Evolutionary conservation across 2,888 invertebrate genomes (phyloP), one percentile per base, ranked within the genome.

Genomic region (Chrysomela aeneicollis): DNA sequence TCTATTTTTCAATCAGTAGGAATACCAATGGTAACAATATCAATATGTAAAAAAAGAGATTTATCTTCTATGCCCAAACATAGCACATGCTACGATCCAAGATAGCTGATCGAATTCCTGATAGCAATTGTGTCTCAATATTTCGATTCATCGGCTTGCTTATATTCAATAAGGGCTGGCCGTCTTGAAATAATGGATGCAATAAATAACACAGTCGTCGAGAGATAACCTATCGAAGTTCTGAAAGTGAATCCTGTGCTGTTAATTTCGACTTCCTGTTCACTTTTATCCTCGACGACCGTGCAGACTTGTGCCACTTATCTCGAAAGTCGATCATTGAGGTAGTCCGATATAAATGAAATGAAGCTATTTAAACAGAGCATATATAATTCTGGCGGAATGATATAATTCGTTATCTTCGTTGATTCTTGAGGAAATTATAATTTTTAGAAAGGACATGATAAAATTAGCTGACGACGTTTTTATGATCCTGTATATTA

Each of bases 191-290:
- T 57, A 62, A 57, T 37, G 18, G 49, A 53, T 15, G 37, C 42
- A 62, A 62, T 62, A 62, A 62, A 62, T 62, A 54, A 62, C 30
- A 30, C 35, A 21, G 49, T 51, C 59, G 50, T 32, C 50, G 42
- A 32, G 12, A 59, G 59, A 59, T 59, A 37, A 15, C 51, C 51
- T 51, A 59, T 59, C 59, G 32, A 35, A 8, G 32, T 35, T 35
- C 32, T 10, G 32, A 35, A 35, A 8, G 32, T 35, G 32, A 35
- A 35, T 35, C 32, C 10, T 35, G 32, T 6, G 26, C 26, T 35
- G 32, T 35, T 35, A 35, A 10, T 35, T 35, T 5, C 32, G 10
- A 35, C 32, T 35, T 35, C 32, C 32, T 35, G 6, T 10, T 35
- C 4, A 9, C 32, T 35, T 35, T 35, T 35, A 9, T 6, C 10